Evolutionary conservation across 2,113 vertebrate genomes (phyloP).

Genomic region (Cygnus atratus): DNA sequence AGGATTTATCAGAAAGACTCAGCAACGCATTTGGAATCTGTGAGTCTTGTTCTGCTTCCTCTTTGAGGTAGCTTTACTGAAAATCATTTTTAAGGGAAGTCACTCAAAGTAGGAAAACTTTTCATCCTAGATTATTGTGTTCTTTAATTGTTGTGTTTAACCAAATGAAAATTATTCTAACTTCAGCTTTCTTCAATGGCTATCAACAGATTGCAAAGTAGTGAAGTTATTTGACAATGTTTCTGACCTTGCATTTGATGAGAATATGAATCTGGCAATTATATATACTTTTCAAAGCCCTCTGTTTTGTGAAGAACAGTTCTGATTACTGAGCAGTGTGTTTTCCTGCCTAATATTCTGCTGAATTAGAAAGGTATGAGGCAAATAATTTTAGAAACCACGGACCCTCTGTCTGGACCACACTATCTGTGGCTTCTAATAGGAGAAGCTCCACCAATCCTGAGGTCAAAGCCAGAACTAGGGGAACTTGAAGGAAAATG

Average conservation of each 20-base stretch:
- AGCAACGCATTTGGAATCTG: constrained; percentile 77
- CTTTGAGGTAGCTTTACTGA: constrained; percentile 76
- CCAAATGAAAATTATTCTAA: not conserved
- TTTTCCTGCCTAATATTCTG: not conserved
- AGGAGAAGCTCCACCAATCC: not conserved
- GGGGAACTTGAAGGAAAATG: not conserved
- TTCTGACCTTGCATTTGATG: constrained; percentile 78
- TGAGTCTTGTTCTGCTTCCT: constrained; percentile 78
- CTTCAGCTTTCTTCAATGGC: not conserved
- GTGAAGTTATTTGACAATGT: constrained; percentile 80
- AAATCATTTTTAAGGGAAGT: constrained; percentile 81
- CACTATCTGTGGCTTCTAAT: not conserved
- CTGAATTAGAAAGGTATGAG: not conserved
- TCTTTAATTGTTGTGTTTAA: not conserved
- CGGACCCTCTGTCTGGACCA: not conserved
- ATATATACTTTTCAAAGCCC: constrained; percentile 70
- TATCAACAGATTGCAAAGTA: constrained; percentile 73
- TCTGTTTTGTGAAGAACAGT: constrained; percentile 75
- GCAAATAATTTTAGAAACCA: not conserved
- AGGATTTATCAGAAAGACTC: constrained; percentile 79
- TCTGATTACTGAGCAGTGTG: not conserved
- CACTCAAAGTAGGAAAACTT: constrained; percentile 53
- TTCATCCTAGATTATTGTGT: not conserved
- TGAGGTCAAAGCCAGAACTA: not conserved
- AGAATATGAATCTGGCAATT: constrained; percentile 58